A percentile compares a stretch with the other conserved stretches of the same genome.
phyloP scores from a whole-genome alignment of 2,888 invertebrate species.

The Ichneumon xanthorius region DNA sequence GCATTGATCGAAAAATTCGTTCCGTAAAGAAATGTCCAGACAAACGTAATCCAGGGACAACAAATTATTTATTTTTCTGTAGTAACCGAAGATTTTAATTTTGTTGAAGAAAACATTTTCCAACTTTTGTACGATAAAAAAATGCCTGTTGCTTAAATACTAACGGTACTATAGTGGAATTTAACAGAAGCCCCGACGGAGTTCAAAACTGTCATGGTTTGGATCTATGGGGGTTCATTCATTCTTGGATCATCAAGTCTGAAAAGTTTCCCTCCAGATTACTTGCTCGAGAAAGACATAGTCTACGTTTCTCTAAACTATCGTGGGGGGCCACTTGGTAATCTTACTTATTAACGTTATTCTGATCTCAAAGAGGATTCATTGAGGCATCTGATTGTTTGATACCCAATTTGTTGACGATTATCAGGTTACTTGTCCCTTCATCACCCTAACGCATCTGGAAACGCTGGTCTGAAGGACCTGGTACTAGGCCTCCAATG shows the following conservation, averaged over 20 bases:
- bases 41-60: too few species aligned
- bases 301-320: slow-evolving; percentile 49
- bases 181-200: neutral
- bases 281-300: slow-evolving; percentile 52
- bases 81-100: too few species aligned
- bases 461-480: neutral
- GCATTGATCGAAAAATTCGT: too few species aligned
- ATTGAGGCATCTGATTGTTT: neutral
- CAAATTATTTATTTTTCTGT: too few species aligned
- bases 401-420: neutral
- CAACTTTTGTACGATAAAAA: too few species aligned
- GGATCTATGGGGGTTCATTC: slow-evolving; percentile 37
- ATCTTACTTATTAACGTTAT: neutral
- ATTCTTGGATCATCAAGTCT: neutral
- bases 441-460: neutral
- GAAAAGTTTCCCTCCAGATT: slow-evolving; percentile 35
- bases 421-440: neutral
- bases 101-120: too few species aligned
- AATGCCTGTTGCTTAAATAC: neutral
- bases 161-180: slow-evolving; percentile 7
- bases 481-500: neutral
- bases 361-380: neutral
- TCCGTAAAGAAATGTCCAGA: too few species aligned
- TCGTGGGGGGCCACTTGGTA: slow-evolving; percentile 53
- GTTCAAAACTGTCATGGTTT: slow-evolving; percentile 25